These are phyloP conservation scores for Platycercus adscitus DNA, from an alignment of 2,113 vertebrate genomes.

Conservation along the genomic window DNA sequence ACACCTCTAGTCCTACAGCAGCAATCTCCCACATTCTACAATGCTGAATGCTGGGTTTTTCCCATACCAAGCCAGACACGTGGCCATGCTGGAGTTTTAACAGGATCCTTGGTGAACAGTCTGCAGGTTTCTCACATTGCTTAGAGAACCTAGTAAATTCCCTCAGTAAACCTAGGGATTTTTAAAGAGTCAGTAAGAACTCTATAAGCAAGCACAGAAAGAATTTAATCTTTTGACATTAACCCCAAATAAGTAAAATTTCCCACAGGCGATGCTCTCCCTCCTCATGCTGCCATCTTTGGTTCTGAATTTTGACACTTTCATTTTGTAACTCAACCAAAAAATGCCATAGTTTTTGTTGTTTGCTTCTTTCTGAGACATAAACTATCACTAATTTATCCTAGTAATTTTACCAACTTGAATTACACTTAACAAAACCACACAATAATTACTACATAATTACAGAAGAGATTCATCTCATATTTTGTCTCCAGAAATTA, in stretches of 20 bases:
- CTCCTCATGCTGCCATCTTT: background rate
- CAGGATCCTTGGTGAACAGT: background rate
- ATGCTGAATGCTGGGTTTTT: background rate
- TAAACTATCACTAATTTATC: background rate
- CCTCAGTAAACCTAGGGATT: background rate
- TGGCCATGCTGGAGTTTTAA: background rate
- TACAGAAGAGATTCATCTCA: background rate
- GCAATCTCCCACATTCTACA: rapidly evolving
- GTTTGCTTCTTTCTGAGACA: background rate
- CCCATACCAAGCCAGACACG: rapidly evolving
- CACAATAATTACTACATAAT: background rate
- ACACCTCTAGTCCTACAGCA: background rate
- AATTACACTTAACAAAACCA: background rate
- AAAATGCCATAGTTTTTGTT: background rate
- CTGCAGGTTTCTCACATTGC: background rate
- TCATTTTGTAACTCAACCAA: background rate
- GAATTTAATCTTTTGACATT: background rate
- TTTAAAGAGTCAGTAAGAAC: background rate
- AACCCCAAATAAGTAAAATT: background rate
- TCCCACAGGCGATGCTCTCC: rapidly evolving
- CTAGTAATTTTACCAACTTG: background rate
- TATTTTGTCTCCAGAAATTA: background rate
- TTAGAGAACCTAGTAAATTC: background rate
- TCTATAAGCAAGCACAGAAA: background rate
- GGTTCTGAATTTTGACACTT: background rate